Conservation (phyloP, 1,140 invertebrate species). For the Triops longicaudatus region DNA sequence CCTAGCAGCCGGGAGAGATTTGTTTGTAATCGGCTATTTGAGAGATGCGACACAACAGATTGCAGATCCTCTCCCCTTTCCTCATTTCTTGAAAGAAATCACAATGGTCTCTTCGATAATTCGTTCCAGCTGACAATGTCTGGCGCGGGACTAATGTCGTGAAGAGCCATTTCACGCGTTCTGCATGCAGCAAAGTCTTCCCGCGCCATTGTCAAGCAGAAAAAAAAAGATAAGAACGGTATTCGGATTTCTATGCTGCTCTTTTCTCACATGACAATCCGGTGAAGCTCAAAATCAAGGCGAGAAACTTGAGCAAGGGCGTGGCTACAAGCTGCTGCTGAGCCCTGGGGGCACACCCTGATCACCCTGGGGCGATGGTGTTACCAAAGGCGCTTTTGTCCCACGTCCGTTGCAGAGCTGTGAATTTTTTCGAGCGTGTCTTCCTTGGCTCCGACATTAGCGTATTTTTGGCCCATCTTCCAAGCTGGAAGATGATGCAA, state of each 20-base stretch:
- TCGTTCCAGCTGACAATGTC: constrained; percentile 4
- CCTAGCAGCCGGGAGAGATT: too few species aligned
- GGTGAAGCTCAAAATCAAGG: not conserved
- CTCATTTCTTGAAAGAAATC: not conserved
- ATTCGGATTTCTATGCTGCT: not conserved
- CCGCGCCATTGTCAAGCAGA: not conserved
- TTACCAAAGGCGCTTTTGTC: not conserved
- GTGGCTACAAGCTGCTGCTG: not conserved
- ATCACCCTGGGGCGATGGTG: not conserved
- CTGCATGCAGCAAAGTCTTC: not conserved
- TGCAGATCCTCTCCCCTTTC: not conserved
- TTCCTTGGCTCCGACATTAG: not conserved
- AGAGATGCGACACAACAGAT: not conserved
- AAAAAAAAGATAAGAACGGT: not conserved
- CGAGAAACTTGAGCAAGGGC: not conserved
- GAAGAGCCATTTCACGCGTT: constrained; percentile 11
- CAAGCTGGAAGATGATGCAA: not conserved
- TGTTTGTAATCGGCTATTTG: not conserved
- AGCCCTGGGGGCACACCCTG: not conserved
- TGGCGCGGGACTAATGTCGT: constrained; percentile 1
- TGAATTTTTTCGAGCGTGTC: not conserved
- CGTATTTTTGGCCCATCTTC: not conserved
- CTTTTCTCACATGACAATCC: not conserved
- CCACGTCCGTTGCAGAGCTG: not conserved
- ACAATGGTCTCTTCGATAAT: not conserved